Evolutionary conservation across 2,888 invertebrate species (phyloP).

Genomic region (Brachyopa scutellaris): DNA sequence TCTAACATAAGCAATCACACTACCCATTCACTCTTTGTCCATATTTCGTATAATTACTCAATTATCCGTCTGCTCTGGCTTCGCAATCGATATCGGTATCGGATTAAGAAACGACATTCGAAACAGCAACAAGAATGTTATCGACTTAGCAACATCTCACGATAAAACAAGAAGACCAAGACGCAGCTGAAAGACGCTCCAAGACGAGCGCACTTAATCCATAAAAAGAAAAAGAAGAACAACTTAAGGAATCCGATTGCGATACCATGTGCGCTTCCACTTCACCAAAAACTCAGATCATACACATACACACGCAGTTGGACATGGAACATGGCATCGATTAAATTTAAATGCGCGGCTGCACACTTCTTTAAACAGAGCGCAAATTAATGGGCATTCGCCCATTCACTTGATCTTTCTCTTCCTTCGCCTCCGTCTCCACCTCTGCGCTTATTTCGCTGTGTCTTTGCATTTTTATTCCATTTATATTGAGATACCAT

Average conservation of each 20-base stretch:
- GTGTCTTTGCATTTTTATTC: slow-evolving; percentile 39
- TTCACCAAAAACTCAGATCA: neutral
- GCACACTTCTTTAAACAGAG: slow-evolving; percentile 44
- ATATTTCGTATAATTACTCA: slow-evolving; percentile 51
- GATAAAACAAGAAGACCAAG: slow-evolving; percentile 33
- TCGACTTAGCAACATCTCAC: slow-evolving; percentile 39
- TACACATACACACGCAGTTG: slow-evolving; percentile 13
- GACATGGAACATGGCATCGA: slow-evolving; percentile 44
- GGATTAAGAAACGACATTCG: slow-evolving; percentile 22
- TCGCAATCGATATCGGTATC: slow-evolving; percentile 33
- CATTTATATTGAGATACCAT: slow-evolving; percentile 40
- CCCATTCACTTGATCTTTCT: neutral
- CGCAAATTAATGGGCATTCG: slow-evolving; percentile 47
- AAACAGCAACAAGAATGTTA: slow-evolving; percentile 39
- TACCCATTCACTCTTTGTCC: slow-evolving; percentile 27
- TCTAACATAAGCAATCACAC: neutral
- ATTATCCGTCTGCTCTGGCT: slow-evolving; percentile 27
- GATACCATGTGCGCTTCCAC: slow-evolving; percentile 5
- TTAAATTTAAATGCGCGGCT: slow-evolving; percentile 59
- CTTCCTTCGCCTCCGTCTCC: neutral
- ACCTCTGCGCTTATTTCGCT: neutral
- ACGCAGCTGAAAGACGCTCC: too few species aligned
- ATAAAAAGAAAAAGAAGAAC: slow-evolving; percentile 3
- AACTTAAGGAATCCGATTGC: slow-evolving; percentile 3
- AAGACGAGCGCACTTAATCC: neutral